A percentile compares a stretch with the other conserved stretches of the same genome.
These are phyloP conservation scores for Protomyctophum bolini DNA, from an alignment of 2,113 vertebrate species.

Conservation along the genomic window DNA sequence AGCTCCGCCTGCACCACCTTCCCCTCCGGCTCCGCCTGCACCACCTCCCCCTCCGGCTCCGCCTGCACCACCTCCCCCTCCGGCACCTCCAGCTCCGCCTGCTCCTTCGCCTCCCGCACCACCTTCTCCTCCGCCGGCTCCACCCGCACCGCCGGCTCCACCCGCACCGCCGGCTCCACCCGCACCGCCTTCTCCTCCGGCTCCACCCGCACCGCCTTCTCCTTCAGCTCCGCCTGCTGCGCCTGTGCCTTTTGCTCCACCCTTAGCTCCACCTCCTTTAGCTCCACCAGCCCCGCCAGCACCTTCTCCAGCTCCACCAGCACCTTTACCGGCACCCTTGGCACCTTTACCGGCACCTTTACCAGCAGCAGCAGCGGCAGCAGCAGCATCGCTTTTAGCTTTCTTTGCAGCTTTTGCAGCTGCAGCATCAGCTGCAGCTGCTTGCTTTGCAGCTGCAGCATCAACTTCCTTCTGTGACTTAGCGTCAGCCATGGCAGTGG, in stretches of 20 bases:
- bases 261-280: slow-evolving; percentile 6
- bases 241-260: slow-evolving; percentile 2
- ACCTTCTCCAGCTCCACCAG: slow-evolving; percentile 29
- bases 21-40: not conserved
- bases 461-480: slow-evolving; percentile 30
- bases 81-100: slow-evolving; percentile 1
- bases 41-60: not conserved
- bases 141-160: not conserved
- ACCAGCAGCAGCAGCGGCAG: slow-evolving; percentile 25
- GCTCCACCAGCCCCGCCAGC: slow-evolving; percentile 10
- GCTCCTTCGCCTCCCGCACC: not conserved
- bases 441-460: slow-evolving; percentile 29
- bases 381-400: slow-evolving; percentile 22
- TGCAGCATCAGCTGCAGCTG: slow-evolving; percentile 20
- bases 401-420: not conserved
- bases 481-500: slow-evolving; percentile 46
- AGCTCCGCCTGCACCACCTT: not conserved
- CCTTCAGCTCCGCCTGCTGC: slow-evolving; percentile 16
- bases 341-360: slow-evolving; percentile 8
- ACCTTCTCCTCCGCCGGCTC: not conserved
- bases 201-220: not conserved
- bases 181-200: not conserved
- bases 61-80: not conserved
- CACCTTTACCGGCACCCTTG: slow-evolving; percentile 23
- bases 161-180: slow-evolving; percentile 9